phyloP scores from a whole-genome alignment of 2,797 vertebrate species.

The Takifugu rubripes region DNA sequence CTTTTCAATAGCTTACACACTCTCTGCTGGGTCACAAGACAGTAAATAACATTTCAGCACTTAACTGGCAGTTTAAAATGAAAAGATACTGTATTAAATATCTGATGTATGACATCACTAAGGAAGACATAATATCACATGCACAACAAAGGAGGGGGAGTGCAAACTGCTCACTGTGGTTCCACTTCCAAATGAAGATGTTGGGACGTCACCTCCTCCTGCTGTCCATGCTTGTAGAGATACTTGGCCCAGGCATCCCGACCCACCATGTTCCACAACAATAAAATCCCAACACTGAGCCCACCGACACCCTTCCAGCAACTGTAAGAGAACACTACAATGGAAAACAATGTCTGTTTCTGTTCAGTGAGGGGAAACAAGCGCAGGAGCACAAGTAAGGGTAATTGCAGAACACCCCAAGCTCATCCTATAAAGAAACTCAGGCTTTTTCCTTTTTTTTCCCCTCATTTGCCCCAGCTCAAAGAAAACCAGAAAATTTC shows the following conservation, averaged over 20 bases:
- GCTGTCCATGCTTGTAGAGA: constrained; percentile 56
- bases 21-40: constrained; percentile 15
- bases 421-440: constrained; percentile 65
- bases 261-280: constrained; percentile 53
- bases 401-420: constrained; percentile 64
- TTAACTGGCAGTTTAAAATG: neutral
- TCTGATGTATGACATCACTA: neutral
- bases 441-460: constrained; percentile 28
- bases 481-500: constrained; percentile 87
- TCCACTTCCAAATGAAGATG: constrained; percentile 54
- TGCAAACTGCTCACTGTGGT: constrained; percentile 8
- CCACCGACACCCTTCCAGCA: constrained; percentile 46
- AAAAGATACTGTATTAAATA: neutral
- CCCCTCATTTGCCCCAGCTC: constrained; percentile 13
- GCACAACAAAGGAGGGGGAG: neutral
- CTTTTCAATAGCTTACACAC: constrained; percentile 70
- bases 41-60: constrained; percentile 11
- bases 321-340: constrained; percentile 54
- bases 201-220: constrained; percentile 56
- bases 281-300: constrained; percentile 48
- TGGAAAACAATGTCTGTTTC: constrained; percentile 63
- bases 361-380: constrained; percentile 47
- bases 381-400: constrained; percentile 42
- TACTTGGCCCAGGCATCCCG: constrained; percentile 54
- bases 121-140: neutral